These are phyloP conservation scores for Trachythela sp. DNA, from an alignment of 64 coral and sea anemone species.

Conservation along the genomic window DNA sequence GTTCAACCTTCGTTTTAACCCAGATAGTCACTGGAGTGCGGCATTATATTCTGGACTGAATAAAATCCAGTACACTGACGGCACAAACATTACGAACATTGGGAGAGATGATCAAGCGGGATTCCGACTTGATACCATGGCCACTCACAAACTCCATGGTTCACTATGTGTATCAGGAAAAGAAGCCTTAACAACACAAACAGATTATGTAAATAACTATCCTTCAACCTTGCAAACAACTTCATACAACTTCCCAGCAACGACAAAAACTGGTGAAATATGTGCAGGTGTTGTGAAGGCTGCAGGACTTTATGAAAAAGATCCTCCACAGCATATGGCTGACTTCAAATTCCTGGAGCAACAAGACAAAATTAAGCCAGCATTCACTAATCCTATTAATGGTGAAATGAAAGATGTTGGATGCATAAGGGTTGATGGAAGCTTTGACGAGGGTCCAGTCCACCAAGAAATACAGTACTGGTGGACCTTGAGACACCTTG, in stretches of 20 bases:
- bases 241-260: slow-evolving; percentile 29
- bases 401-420: slow-evolving; percentile 46
- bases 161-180: slow-evolving; percentile 10
- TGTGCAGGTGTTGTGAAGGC: slow-evolving; percentile 33
- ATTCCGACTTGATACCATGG: slow-evolving; percentile 34
- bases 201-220: neutral
- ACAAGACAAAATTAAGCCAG: neutral
- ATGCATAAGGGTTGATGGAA: slow-evolving; percentile 55
- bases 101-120: slow-evolving; percentile 49
- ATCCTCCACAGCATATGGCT: slow-evolving; percentile 38
- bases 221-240: slow-evolving; percentile 9
- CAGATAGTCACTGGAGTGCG: slow-evolving; percentile 48
- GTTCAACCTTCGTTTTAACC: slow-evolving; percentile 46
- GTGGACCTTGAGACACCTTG: slow-evolving; percentile 47
- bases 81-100: slow-evolving; percentile 15
- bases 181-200: neutral
- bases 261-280: slow-evolving; percentile 17
- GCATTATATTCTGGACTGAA: slow-evolving; percentile 36
- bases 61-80: slow-evolving; percentile 7
- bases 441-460: slow-evolving; percentile 37
- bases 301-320: neutral
- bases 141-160: slow-evolving; percentile 8
- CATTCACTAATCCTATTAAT: slow-evolving; percentile 9
- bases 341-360: neutral
- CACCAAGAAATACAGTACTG: slow-evolving; percentile 53